phyloP scores from a whole-genome alignment of 2,113 vertebrate genomes.

The Pseudopodoces humilis region DNA sequence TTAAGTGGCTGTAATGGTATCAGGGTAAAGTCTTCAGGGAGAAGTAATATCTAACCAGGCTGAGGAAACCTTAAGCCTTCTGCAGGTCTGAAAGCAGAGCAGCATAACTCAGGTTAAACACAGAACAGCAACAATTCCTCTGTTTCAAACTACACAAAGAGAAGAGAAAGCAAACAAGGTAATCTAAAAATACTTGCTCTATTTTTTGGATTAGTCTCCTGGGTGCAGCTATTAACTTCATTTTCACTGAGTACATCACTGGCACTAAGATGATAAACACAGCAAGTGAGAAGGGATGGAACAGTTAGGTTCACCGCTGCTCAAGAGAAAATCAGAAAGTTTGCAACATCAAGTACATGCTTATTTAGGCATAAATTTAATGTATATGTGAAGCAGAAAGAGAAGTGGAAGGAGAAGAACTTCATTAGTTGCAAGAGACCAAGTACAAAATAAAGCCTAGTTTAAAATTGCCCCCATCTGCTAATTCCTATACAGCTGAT shows the following conservation, averaged over 20 bases:
- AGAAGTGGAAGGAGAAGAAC: not conserved
- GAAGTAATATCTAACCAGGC: not conserved
- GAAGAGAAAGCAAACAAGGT: conserved; percentile 17
- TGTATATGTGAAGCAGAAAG: not conserved
- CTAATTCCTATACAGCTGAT: conserved; percentile 3
- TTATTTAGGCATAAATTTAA: not conserved
- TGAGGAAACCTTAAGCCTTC: not conserved
- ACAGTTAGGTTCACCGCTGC: not conserved
- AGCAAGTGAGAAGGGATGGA: not conserved
- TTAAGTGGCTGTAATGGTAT: not conserved
- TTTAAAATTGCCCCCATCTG: not conserved
- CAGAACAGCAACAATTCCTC: not conserved
- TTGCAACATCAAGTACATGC: not conserved
- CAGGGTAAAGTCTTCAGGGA: not conserved
- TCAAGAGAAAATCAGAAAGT: not conserved
- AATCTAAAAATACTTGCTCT: not conserved
- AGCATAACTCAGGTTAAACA: not conserved
- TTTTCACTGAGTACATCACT: not conserved
- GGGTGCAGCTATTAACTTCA: not conserved
- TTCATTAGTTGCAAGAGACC: not conserved
- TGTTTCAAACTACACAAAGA: not conserved
- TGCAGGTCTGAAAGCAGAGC: not conserved
- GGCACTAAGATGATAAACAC: not conserved
- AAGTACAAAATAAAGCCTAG: not conserved
- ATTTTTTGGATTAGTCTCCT: not conserved